Base-by-base conservation (phyloP, 2,888 invertebrate genomes). In the Stegana nigrithorax region DNA sequence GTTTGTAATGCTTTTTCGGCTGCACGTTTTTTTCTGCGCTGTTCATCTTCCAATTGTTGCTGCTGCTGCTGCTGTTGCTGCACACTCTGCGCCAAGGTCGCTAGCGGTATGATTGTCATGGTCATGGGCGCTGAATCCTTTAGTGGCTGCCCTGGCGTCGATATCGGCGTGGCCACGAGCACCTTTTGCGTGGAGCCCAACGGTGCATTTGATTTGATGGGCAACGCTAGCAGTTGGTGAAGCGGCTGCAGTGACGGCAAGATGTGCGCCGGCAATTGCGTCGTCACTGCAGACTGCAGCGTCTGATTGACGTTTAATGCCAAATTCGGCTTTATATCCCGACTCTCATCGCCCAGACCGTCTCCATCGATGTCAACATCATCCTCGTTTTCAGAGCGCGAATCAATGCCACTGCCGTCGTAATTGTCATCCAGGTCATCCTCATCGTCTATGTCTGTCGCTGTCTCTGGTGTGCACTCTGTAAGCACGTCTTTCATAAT, bases 31-130 rank as follows among this genome's bases (percentile, higher is more conserved):
- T 66, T 61, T 2, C 21, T 26, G 10, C 12, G 4, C 5, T 7
- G n/a, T 4, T 39, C 19, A 21, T 12, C 12, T 21, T 29, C 12
- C 4, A 39, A 17, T 4, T 47, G 26, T 6, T 50, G 32, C 19
- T 26, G 39, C 36, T 1, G 10, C 23, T 27, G 14, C 7, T 71
- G 67, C 32, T 69, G 67, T 59, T 73, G 70, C 0, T 77, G 75
- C 0, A 77, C 73, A 56, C 75, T 78, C 45, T 79, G 80, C 4
- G 78, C 63, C 26, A 77, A 51, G 1, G 77, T 79, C 10, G 82
- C 70, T 32, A 82, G 64, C 12, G 82, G 82, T 73, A 82, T 82
- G 36, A 83, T 83, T 19, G 82, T 82, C 82, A 82, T 82, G 2
- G 82, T 82, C 73, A 78, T 73, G 2, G 79, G 76, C 39, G 78